Base-by-base conservation (phyloP, 1,140 invertebrate species). In the Dysdera silvatica region DNA sequence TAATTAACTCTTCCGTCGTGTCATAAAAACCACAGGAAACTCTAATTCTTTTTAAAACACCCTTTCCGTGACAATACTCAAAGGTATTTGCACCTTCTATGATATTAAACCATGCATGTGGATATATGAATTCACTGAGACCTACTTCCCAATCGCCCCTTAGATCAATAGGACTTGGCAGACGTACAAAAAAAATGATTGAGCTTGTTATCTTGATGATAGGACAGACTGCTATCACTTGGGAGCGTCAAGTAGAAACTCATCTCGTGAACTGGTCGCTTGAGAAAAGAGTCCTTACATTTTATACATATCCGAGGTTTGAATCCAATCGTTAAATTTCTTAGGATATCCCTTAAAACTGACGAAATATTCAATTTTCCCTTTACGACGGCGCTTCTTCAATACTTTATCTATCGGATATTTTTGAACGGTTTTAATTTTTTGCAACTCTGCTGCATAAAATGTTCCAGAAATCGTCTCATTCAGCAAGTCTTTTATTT, bases 391-490 rank as follows among this genome's bases (percentile, higher is more conserved):
- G 4, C 23, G 16, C 26, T 26, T 49, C 28, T 60, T 40, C 6
- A 33, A 26, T 7, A 28, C 14, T 29, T 37, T 60, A 40, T 51
- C 57, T 2, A 18, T 24, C 16, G 47, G 16, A n/a, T 51, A 49
- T 37, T 35, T 40, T 29, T 24, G 32, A 20, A 23, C 26, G 35
- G 35, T 14, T 14, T 12, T 14, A 32, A 49, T 32, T 5, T 59
- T 48, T 35, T 59, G 56, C 4, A 63, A 18, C 65, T 60, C 66
- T 23, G 20, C 18, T 32, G 52, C 61, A 56, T 66, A 67, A 47
- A 67, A 69, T 35, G 52, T 59, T 14, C 57, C 45, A 28, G 28
- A 12, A 7, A 68, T 35, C 20, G 16, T 18, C 23, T 68, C 58
- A 31, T 54, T 32, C 23, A 32, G 12, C 4, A 48, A 37, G 40